Evolutionary conservation across 2,113 vertebrate species (phyloP).

Genomic region (Plecturocebus donacophilus): DNA sequence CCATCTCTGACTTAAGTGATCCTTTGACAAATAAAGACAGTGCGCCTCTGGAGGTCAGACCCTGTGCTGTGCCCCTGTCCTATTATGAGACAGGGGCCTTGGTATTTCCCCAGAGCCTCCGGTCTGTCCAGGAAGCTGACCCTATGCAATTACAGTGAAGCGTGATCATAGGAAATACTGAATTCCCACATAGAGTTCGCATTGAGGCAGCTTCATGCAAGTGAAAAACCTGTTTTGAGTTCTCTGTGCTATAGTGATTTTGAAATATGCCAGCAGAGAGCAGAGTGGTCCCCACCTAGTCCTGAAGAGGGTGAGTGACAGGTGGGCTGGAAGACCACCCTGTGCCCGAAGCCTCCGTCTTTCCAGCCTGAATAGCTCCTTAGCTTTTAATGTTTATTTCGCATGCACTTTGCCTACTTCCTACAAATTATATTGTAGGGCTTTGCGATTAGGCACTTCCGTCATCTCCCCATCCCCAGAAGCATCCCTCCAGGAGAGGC

Average conservation of each 20-base stretch:
- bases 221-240: background rate
- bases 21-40: background rate
- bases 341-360: background rate
- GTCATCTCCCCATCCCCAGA: background rate
- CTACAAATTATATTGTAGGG: background rate
- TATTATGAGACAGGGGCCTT: background rate
- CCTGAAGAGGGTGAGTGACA: background rate
- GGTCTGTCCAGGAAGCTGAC: background rate
- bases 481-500: background rate
- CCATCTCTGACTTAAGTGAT: background rate
- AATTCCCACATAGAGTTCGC: background rate
- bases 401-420: background rate
- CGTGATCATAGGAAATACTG: too few relatives aligned
- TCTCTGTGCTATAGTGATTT: background rate
- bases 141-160: too few relatives aligned
- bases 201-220: accelerated
- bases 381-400: too few relatives aligned
- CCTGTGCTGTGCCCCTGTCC: accelerated
- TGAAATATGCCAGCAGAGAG: background rate
- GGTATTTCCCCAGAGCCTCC: background rate
- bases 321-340: background rate
- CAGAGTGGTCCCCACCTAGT: background rate
- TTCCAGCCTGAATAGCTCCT: too few relatives aligned
- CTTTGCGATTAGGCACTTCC: background rate
- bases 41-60: background rate